Evolutionary conservation across 2,888 invertebrate genomes (phyloP).

Genomic region (Euzophera pinguis): DNA sequence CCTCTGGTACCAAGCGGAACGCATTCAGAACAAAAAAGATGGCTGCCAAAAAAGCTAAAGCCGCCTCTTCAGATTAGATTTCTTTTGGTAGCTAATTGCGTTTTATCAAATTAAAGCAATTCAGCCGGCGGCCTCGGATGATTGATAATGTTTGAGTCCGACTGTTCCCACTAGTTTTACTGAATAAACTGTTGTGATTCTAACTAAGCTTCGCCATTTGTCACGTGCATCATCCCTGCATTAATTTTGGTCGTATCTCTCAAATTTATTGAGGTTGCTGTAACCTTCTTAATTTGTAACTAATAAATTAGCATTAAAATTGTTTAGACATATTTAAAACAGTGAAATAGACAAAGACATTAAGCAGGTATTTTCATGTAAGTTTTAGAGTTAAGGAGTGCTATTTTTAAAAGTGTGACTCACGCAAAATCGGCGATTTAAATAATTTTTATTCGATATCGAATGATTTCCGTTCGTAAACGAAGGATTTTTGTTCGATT

Average conservation of each 20-base stretch:
- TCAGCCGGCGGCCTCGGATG: conserved; percentile 57
- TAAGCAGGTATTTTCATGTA: too few relatives aligned
- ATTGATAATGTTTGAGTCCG: conserved; percentile 75
- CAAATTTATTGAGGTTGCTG: not conserved
- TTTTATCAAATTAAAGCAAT: conserved; percentile 78
- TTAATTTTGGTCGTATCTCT: not conserved
- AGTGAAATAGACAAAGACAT: too few relatives aligned
- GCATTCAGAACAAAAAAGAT: conserved; percentile 48
- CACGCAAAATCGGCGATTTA: too few relatives aligned
- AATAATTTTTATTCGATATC: too few relatives aligned
- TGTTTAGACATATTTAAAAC: too few relatives aligned
- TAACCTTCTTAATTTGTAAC: not conserved
- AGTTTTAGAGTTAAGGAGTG: too few relatives aligned
- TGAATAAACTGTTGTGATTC: conserved; percentile 77
- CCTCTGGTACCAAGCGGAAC: conserved; percentile 42
- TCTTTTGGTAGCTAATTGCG: conserved; percentile 79
- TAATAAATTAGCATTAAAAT: not conserved
- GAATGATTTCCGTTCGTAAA: too few relatives aligned
- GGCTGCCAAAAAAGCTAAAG: conserved; percentile 59
- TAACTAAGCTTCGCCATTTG: conserved; percentile 65
- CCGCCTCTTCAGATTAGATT: conserved; percentile 73
- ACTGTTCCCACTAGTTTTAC: conserved; percentile 68
- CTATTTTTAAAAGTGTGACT: too few relatives aligned
- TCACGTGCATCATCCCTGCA: conserved; percentile 36
- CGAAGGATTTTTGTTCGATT: too few relatives aligned